phyloP scores from a whole-genome alignment of 2,797 vertebrate genomes.

The Melanotaenia nigrans region DNA sequence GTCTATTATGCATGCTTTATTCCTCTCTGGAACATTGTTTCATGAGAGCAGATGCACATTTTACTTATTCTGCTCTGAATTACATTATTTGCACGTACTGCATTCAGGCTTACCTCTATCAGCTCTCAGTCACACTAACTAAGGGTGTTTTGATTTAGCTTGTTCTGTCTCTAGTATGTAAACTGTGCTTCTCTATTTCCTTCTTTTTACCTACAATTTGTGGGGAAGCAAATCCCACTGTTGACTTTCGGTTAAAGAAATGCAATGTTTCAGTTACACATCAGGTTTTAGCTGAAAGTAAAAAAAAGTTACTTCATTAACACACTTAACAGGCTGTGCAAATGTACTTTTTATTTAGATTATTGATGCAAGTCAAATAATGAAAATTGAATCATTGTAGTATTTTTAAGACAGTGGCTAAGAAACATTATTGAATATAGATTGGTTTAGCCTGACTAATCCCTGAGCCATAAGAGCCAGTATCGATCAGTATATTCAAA shows the following conservation, averaged over 20 bases:
- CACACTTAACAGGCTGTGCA: not conserved
- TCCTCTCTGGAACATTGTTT: slow-evolving; percentile 46
- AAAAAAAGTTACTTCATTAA: not conserved
- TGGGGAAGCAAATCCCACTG: not conserved
- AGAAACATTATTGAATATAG: slow-evolving; percentile 10
- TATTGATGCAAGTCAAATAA: not conserved
- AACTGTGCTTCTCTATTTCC: not conserved
- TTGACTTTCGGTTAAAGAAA: slow-evolving; percentile 9
- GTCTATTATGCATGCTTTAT: slow-evolving; percentile 66
- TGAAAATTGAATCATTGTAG: not conserved
- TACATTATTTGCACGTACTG: slow-evolving; percentile 14
- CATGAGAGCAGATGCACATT: slow-evolving; percentile 39
- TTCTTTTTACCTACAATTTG: not conserved
- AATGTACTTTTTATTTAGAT: not conserved
- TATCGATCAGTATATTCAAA: slow-evolving; percentile 34
- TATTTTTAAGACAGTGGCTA: slow-evolving; percentile 3
- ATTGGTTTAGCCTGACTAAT: slow-evolving; percentile 14
- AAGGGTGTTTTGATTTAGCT: slow-evolving; percentile 19
- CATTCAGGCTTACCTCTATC: slow-evolving; percentile 3
- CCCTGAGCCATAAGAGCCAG: slow-evolving; percentile 11
- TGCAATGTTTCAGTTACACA: not conserved
- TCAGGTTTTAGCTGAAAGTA: slow-evolving; percentile 1
- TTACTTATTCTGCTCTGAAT: slow-evolving; percentile 50
- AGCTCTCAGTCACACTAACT: slow-evolving; percentile 19
- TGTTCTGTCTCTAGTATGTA: slow-evolving; percentile 7